Percentiles rank a stretch among this genome's conserved stretches.
phyloP scores from a whole-genome alignment of 2,888 invertebrate species.

The Cremastinae sp. region DNA sequence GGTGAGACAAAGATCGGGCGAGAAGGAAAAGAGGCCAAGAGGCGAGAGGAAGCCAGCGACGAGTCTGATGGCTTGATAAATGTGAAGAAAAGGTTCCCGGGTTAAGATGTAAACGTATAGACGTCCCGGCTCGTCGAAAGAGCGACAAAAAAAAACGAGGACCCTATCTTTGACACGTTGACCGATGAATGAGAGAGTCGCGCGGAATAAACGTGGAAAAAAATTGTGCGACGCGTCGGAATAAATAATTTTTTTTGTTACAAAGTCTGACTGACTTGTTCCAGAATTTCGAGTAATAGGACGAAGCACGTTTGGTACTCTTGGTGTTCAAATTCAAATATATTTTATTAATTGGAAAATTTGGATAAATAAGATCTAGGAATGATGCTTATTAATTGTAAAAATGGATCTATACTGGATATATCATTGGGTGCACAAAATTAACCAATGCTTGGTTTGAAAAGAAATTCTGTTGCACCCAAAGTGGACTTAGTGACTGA shows the following conservation, averaged over 20 bases:
- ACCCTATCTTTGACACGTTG: conserved; percentile 19
- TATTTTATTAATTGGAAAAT: too few species aligned
- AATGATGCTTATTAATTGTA: too few species aligned
- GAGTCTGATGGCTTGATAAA: conserved; percentile 43
- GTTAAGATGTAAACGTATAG: conserved; percentile 27
- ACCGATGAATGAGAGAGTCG: conserved; percentile 12
- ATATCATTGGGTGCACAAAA: too few species aligned
- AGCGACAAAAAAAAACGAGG: background rate
- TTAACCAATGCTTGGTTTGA: too few species aligned
- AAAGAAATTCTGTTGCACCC: too few species aligned
- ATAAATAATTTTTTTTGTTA: background rate
- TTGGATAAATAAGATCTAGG: too few species aligned
- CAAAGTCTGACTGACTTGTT: too few species aligned
- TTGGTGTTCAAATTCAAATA: too few species aligned
- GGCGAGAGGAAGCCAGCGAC: background rate
- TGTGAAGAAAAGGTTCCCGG: conserved; percentile 28
- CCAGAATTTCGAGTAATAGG: too few species aligned
- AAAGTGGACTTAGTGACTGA: too few species aligned
- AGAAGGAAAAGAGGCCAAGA: conserved; percentile 41
- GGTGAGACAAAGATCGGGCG: conserved; percentile 64
- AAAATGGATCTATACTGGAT: too few species aligned
- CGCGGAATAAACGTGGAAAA: background rate
- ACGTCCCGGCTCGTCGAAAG: background rate
- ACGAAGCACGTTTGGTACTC: too few species aligned
- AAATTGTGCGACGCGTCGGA: background rate